Base-by-base conservation (phyloP, 2,113 vertebrate genomes). In the Hyperopisus bebe region DNA sequence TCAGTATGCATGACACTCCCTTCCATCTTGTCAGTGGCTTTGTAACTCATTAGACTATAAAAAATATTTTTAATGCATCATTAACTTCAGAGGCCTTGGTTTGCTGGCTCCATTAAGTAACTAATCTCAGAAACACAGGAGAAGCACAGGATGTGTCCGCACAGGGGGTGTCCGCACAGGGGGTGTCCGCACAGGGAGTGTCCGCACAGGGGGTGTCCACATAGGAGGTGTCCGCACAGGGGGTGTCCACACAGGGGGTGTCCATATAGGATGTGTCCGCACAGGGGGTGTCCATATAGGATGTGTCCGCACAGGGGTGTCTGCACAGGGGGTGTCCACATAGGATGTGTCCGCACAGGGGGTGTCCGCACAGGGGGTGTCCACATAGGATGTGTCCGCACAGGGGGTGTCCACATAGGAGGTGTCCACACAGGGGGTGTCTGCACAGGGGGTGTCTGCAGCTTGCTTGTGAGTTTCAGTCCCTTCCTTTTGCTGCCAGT, bases 1-100 rank as follows among this genome's bases (percentile, higher is more conserved):
- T 39, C 70, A 74, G 27, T 74, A 74, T 17, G 4, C 31, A 77
- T 77, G 70, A 17, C 11, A 7, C 31, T 77, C 70, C 70, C 15
- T 77, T 77, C 70, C 13, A 35, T 35, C 66, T 74, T 13, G 0
- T 39, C 15, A 77, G 70, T 77, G 70, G 11, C 70, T 15, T 39
- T 77, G 11, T 77, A 77, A 39, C 70, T 77, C 70, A 77, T 77
- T 77, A 77, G 70, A 39, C 70, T 77, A 77, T 77, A 77, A 77
- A 66, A 77, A 77, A 15, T 31, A 77, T 77, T 39, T 74, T 39
- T 74, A 77, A 77, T 10, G 15, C 31, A 77, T 77, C 70, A 77
- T 77, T 39, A 77, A 77, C 31, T 35, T 77, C 70, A 77, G 27
- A 39, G 11, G 31, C 13, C 11, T 77, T 1, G 31, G 31, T 77